phyloP scores from a whole-genome alignment of 92 coral and sea anemone genomes.

The Parazoanthus swiftii region DNA sequence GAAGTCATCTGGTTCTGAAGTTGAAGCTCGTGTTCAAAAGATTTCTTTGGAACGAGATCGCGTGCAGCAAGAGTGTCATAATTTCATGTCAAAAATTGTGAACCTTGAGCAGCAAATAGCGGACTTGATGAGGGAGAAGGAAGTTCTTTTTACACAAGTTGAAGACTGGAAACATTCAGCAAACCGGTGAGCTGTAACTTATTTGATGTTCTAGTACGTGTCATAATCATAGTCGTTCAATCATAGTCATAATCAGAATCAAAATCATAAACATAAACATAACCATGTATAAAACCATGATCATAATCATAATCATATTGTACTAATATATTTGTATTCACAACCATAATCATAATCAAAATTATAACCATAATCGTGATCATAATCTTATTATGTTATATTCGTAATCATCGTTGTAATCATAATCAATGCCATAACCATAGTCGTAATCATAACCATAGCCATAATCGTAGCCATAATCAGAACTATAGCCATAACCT shows the following conservation, averaged over 20 bases:
- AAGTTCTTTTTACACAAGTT: conserved; percentile 49
- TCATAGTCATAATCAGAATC: background rate
- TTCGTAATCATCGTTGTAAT: too few species aligned
- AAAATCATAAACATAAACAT: too few species aligned
- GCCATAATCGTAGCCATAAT: too few species aligned
- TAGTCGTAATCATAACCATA: too few species aligned
- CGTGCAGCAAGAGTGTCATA: conserved; percentile 56
- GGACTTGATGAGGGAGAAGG: conserved; percentile 66
- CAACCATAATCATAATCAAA: too few species aligned
- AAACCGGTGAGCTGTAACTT: conserved; percentile 10
- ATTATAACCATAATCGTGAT: too few species aligned
- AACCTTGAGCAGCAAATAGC: conserved; percentile 72
- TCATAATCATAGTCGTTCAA: background rate
- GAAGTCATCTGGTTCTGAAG: conserved; percentile 53
- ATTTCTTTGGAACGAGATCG: conserved; percentile 56
- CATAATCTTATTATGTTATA: too few species aligned
- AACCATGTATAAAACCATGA: too few species aligned
- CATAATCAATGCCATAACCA: background rate
- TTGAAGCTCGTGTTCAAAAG: conserved; percentile 61
- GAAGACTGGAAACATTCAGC: conserved; percentile 67
- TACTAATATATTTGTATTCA: too few species aligned
- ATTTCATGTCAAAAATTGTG: conserved; percentile 49
- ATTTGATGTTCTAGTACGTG: background rate
- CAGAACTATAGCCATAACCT: too few species aligned
- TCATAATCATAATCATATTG: too few species aligned